A percentile compares a stretch with the other conserved stretches of the same genome.
Conservation (phyloP, 2,888 invertebrate genomes). For the Caenorhabditis sp. region DNA sequence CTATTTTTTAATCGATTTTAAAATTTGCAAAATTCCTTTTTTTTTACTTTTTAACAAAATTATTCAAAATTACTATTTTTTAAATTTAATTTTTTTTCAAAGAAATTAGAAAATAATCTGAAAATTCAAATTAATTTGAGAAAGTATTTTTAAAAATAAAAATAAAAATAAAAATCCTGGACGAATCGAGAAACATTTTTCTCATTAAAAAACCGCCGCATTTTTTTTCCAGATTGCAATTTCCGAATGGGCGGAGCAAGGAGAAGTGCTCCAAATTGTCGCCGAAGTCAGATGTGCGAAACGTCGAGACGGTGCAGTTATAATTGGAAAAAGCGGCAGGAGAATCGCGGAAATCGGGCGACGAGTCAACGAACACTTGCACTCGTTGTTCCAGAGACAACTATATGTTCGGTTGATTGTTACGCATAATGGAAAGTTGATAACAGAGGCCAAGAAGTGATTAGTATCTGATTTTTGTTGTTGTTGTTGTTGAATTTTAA, state of each 20-base stretch:
- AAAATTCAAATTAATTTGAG: too few relatives aligned
- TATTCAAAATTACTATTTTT: too few relatives aligned
- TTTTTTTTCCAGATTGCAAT: too few relatives aligned
- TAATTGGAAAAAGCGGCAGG: constrained; percentile 66
- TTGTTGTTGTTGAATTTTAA: constrained; percentile 8
- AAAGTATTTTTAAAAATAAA: too few relatives aligned
- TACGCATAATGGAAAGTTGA: constrained; percentile 67
- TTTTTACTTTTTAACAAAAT: too few relatives aligned
- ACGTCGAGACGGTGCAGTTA: constrained; percentile 71
- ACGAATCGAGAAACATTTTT: too few relatives aligned
- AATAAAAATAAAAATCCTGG: too few relatives aligned
- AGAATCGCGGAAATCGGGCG: constrained; percentile 67
- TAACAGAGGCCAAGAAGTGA: constrained; percentile 56
- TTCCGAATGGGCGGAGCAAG: constrained; percentile 74
- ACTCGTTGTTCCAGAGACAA: constrained; percentile 73
- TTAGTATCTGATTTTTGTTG: background rate
- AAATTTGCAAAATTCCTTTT: too few relatives aligned
- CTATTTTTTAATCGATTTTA: too few relatives aligned
- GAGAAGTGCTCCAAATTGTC: constrained; percentile 74
- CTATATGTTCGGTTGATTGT: constrained; percentile 70
- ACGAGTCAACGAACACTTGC: constrained; percentile 73
- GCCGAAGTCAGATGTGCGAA: constrained; percentile 76
- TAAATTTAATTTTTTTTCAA: too few relatives aligned
- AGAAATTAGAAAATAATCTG: too few relatives aligned
- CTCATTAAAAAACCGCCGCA: too few relatives aligned